Base-by-base conservation (phyloP, 2,113 vertebrate genomes). In the Girardinichthys multiradiatus region DNA sequence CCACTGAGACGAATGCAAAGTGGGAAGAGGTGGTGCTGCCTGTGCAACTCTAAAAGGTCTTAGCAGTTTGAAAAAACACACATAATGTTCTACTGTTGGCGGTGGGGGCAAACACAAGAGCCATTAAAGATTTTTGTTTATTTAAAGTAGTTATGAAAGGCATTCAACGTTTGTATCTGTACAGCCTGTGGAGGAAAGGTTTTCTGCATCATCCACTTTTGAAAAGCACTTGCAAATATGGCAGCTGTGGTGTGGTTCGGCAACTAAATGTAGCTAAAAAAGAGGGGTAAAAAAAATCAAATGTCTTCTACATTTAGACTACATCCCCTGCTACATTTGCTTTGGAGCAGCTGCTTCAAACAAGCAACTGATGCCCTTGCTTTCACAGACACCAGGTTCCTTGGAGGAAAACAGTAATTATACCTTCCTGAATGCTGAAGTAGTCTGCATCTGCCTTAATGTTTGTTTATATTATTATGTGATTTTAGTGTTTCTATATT, bases 401-500 rank as follows among this genome's bases (percentile, higher is more conserved):
- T 54, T 39, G 14, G 21, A 27, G 57, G n/a, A 35, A 33, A 37
- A 57, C 51, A 57, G 51, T 57, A 68, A 68, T 68, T 68, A 68
- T 57, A 68, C 51, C 24, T 57, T 33, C 51, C 51, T 14, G 13
- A 35, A 37, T 68, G 24, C 35, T 64, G 30, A 57, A 68, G 17
- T 57, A 4, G 45, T 69, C 74, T 76, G 37, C 48, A 66, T 39
- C 60, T 68, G 45, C n/a, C 48, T 69, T 69, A 37, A 63, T 39
- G 66, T 31, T 76, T 57, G 67, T 69, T 42, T 57, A 14, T 63
- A 48, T 30, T 42, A 48, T 27, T 64, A 17, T 42, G 74, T 69
- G 74, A 69, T 57, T 69, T 66, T 61, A 30, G 57, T 68, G 57
- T 68, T 75, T 68, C 35, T 45, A 58, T 29, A 59, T 68, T 68